Evolutionary conservation across 2,113 vertebrate species (phyloP), one percentile per base, ranked within the genome.

Genomic region (Apodemus sylvaticus): DNA sequence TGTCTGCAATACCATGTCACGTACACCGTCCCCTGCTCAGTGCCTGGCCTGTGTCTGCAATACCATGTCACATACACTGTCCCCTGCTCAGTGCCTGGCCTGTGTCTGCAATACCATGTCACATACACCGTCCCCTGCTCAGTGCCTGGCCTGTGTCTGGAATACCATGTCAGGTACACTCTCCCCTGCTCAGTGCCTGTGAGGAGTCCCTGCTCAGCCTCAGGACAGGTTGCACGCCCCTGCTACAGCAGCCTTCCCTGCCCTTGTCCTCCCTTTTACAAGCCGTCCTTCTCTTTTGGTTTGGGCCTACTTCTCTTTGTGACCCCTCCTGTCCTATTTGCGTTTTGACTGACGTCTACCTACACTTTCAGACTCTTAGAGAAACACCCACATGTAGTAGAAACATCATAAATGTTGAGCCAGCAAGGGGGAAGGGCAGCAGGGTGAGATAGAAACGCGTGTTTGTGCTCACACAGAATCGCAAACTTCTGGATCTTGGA

Each of bases 371-470:
- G 39, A 64, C 19, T n/a, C 42, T 1, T 7, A 8, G 45, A 70
- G 3, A 24, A 87, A 12, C 5, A 29, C 7, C 12, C 7, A 3
- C 17, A 19, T 19, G 29, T 8, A 26, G 45, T 17, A 45, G n/a
- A n/a, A 16, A 39, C 5, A 48, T 8, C 58, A 2, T n/a, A 48
- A 45, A 31, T 26, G 31, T n/a, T 60, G 12, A 45, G 71, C 53
- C 62, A 58, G 55, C 42, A 68, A 24, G 71, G 31, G 42, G 34
- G n/a, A 29, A 66, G 42, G 78, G 14, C 1, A 1, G 22, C 68
- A 17, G n/a, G n/a, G n/a, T 4, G 14, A 42, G n/a, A 1, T 14
- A 14, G 81, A 5, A 31, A 12, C 16, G 7, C 3, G 0, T 16
- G n/a, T 42, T 7, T 42, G n/a, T 62, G 55, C n/a, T 62, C 81